phyloP scores from a whole-genome alignment of 2,113 vertebrate genomes.

The Pelodiscus sinensis region DNA sequence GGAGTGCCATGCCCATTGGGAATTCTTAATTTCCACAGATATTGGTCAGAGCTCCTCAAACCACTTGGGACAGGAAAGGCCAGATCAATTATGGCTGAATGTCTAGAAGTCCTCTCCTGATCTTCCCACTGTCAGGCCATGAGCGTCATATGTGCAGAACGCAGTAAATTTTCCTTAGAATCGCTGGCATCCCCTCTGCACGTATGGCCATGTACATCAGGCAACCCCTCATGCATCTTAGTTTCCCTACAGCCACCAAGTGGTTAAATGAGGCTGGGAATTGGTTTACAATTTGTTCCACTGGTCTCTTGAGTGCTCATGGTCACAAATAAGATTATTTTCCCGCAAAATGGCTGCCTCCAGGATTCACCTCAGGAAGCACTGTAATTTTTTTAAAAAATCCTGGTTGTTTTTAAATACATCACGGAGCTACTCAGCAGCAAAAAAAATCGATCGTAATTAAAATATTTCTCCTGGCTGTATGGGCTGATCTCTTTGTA shows the following conservation, averaged over 20 bases:
- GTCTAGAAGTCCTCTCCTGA: not conserved
- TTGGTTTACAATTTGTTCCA: constrained; percentile 61
- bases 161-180: not conserved
- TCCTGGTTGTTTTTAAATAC: constrained; percentile 33
- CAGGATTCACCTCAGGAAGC: not conserved
- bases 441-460: constrained; percentile 7
- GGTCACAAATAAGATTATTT: constrained; percentile 33
- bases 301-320: constrained; percentile 15
- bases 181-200: not conserved
- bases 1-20: fast-evolving
- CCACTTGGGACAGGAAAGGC: no score
- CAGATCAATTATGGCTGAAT: no score
- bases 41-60: fast-evolving
- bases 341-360: not conserved
- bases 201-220: not conserved
- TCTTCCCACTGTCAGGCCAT: not conserved
- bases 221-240: not conserved
- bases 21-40: not conserved
- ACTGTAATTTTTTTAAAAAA: constrained; percentile 61
- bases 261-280: constrained; percentile 58
- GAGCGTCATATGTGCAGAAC: not conserved
- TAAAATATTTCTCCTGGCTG: not conserved
- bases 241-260: constrained; percentile 43
- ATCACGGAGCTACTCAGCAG: not conserved
- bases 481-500: not conserved